Conservation (phyloP, 2,113 vertebrate species). For the Larimichthys crocea region DNA sequence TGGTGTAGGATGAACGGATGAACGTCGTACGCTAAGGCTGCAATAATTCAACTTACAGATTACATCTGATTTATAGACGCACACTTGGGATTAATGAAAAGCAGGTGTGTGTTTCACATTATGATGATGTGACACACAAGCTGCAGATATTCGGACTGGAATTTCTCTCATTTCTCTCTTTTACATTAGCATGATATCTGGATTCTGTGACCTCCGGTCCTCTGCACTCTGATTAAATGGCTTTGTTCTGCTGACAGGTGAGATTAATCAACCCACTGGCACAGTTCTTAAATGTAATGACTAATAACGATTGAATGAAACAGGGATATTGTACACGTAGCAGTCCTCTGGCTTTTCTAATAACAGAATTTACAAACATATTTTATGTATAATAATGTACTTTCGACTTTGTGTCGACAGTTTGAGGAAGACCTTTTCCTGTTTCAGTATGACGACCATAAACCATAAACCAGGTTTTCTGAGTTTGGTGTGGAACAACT, state of each 20-base stretch:
- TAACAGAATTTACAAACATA: neutral
- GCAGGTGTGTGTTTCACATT: constrained; percentile 25
- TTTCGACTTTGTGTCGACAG: too few species aligned
- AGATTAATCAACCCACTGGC: constrained; percentile 59
- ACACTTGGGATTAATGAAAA: constrained; percentile 59
- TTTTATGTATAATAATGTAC: neutral
- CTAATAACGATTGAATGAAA: constrained; percentile 55
- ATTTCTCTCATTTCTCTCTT: neutral
- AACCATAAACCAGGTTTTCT: neutral
- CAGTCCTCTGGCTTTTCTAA: constrained; percentile 13
- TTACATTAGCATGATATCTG: constrained; percentile 25
- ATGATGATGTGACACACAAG: constrained; percentile 37
- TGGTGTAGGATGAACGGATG: constrained; percentile 38
- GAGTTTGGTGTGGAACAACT: neutral
- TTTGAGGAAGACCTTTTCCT: neutral
- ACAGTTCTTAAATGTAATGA: constrained; percentile 41
- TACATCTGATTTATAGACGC: constrained; percentile 54
- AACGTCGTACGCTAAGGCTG: constrained; percentile 16
- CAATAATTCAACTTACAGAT: constrained; percentile 55
- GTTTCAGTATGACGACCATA: neutral
- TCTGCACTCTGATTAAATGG: constrained; percentile 38
- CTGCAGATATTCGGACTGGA: constrained; percentile 1
- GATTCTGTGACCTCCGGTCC: neutral
- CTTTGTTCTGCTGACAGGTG: constrained; percentile 45
- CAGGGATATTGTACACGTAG: constrained; percentile 43